A percentile compares a stretch with the other conserved stretches of the same genome.
These are phyloP conservation scores for Cataglyphis hispanica DNA, from an alignment of 1,140 invertebrate genomes.

Conservation along the genomic window DNA sequence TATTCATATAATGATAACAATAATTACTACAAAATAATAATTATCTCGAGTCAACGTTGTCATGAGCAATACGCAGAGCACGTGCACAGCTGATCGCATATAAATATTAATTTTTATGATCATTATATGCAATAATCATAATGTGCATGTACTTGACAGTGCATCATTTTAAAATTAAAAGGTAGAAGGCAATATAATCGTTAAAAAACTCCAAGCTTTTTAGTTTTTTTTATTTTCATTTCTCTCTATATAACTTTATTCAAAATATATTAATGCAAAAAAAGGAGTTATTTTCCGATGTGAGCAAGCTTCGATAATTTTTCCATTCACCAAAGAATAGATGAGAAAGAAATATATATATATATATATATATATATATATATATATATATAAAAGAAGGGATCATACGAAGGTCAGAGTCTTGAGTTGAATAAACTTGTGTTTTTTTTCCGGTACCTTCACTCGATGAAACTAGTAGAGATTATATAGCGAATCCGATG, in stretches of 20 bases:
- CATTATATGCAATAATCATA: too few species aligned
- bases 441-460: not conserved
- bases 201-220: too few species aligned
- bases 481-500: not conserved
- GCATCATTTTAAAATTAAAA: not conserved
- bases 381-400: not conserved
- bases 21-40: not conserved
- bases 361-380: too few species aligned
- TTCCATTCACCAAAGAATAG: not conserved
- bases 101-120: constrained; percentile 4
- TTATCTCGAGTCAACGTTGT: not conserved
- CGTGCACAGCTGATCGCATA: not conserved
- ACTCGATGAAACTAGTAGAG: not conserved
- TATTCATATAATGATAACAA: not conserved
- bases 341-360: not conserved
- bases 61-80: not conserved
- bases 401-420: not conserved
- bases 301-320: not conserved
- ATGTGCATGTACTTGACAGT: not conserved
- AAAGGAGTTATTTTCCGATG: not conserved
- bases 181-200: not conserved
- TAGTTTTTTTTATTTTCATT: not conserved
- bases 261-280: not conserved
- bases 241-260: not conserved
- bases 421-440: not conserved